phyloP scores from a whole-genome alignment of 2,113 vertebrate genomes.

The Xenotilapia leptura region DNA sequence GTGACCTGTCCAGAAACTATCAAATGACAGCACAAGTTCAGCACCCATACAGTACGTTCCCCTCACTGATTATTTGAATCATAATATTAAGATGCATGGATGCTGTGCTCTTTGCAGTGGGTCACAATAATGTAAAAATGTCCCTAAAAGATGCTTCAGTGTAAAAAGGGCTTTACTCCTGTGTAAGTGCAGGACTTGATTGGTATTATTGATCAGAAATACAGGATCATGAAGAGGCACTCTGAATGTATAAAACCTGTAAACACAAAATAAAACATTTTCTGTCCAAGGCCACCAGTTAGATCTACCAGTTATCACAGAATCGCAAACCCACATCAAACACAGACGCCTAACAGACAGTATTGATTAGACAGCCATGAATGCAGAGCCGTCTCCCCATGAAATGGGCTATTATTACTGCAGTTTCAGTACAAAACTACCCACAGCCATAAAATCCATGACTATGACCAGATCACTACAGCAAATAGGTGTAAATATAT shows the following conservation, averaged over 20 bases:
- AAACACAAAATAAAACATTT: not conserved
- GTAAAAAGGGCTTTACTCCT: not conserved
- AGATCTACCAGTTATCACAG: not conserved
- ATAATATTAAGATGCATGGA: not conserved
- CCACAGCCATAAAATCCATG: not conserved
- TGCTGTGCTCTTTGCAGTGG: not conserved
- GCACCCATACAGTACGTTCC: not conserved
- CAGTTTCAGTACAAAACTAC: not conserved
- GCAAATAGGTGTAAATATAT: not conserved
- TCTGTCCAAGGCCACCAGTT: not conserved
- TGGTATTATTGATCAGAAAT: not conserved
- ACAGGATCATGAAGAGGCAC: not conserved
- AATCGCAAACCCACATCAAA: not conserved
- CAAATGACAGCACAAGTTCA: not conserved
- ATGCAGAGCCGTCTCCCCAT: not conserved
- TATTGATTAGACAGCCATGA: not conserved
- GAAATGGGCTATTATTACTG: not conserved
- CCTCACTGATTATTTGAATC: not conserved
- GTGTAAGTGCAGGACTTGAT: not conserved
- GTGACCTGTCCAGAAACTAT: not conserved
- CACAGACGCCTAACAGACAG: not conserved
- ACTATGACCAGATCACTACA: not conserved
- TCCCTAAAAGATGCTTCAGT: not conserved
- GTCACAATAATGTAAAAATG: not conserved
- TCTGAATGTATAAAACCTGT: not conserved